Evolutionary conservation across 2,888 invertebrate genomes (phyloP).

Genomic region (Dorcus parallelipipedus): DNA sequence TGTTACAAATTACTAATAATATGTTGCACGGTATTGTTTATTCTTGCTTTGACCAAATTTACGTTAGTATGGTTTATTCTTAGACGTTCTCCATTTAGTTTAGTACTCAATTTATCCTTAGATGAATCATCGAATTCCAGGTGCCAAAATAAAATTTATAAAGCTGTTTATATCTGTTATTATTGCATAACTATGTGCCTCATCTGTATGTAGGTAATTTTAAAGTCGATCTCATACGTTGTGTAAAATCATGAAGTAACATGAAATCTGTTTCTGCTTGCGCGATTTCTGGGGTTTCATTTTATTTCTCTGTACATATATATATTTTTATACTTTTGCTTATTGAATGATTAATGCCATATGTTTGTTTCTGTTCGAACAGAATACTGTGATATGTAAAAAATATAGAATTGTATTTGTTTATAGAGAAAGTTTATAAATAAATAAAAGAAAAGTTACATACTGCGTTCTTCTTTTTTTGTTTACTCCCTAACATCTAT

Average conservation of each 20-base stretch:
- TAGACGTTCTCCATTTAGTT: neutral
- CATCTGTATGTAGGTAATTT: neutral
- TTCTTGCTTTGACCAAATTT: neutral
- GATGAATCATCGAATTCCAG: conserved; percentile 34
- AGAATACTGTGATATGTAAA: conserved; percentile 42
- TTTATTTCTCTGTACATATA: conserved; percentile 7
- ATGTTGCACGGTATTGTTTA: too few species aligned
- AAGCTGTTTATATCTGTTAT: conserved; percentile 2
- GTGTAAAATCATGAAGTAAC: conserved; percentile 5
- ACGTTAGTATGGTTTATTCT: conserved; percentile 3
- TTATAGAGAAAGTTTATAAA: conserved; percentile 19
- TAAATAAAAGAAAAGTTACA: conserved; percentile 2
- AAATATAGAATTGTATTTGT: conserved; percentile 28
- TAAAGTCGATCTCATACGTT: conserved; percentile 11
- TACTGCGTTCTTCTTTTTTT: too few species aligned
- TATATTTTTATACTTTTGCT: conserved; percentile 6
- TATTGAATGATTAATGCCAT: conserved; percentile 23
- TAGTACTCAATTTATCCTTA: conserved; percentile 8
- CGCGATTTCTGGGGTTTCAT: neutral
- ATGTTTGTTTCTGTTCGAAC: conserved; percentile 32
- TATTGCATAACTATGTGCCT: conserved; percentile 1
- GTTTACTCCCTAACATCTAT: too few species aligned
- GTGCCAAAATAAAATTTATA: conserved; percentile 35
- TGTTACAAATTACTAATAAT: too few species aligned
- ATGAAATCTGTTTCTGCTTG: conserved; percentile 1